These are phyloP conservation scores for Corvus moneduloides DNA, from an alignment of 2,113 vertebrate genomes.

Conservation along the genomic window DNA sequence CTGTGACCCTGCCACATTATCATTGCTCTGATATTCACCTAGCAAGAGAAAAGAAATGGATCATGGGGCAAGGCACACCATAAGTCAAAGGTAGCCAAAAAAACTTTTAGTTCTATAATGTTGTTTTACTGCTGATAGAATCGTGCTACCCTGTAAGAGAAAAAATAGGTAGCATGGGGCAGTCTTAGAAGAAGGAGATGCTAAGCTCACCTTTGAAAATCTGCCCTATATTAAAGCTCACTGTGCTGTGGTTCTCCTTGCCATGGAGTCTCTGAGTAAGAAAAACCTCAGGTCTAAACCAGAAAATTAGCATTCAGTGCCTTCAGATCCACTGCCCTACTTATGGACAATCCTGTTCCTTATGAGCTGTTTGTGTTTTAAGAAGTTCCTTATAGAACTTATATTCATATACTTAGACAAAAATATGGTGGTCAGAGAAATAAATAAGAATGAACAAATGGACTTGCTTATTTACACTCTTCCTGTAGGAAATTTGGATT, in stretches of 20 bases:
- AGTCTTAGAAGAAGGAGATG: not conserved
- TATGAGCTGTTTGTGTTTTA: not conserved
- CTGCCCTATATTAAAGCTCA: not conserved
- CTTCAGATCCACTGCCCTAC: not conserved
- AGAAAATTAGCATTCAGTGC: not conserved
- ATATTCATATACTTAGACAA: accelerated
- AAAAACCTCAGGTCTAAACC: not conserved
- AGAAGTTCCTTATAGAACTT: not conserved
- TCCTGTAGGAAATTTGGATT: not conserved
- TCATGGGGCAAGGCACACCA: accelerated
- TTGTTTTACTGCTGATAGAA: not conserved
- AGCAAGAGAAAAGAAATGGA: not conserved
- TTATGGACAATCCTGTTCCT: not conserved
- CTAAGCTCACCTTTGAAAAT: not conserved
- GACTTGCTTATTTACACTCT: not conserved
- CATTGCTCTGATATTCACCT: not conserved
- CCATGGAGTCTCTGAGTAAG: not conserved
- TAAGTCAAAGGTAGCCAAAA: not conserved
- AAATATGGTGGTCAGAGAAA: not conserved
- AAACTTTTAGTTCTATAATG: accelerated
- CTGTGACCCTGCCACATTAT: not conserved
- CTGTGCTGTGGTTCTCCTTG: accelerated
- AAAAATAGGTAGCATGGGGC: not conserved
- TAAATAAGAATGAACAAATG: accelerated
- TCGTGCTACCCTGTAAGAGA: accelerated